phyloP scores from a whole-genome alignment of 2,113 vertebrate species.

The Syrmaticus mikado region DNA sequence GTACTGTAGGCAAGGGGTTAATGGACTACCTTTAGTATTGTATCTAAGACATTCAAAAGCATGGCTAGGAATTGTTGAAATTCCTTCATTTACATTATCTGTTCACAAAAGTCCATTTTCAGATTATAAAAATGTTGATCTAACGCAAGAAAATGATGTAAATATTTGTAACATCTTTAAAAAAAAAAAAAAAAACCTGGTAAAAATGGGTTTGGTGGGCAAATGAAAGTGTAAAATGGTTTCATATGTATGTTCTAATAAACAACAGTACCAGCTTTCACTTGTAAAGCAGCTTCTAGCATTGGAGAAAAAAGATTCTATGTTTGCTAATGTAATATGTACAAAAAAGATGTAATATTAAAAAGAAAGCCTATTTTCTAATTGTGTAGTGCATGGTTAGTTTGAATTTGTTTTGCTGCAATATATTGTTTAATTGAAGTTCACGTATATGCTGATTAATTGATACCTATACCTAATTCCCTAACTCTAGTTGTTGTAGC shows the following conservation, averaged over 20 bases:
- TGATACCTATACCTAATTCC: slow-evolving; percentile 74
- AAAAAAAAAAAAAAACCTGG: slow-evolving; percentile 35
- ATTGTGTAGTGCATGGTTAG: slow-evolving; percentile 82
- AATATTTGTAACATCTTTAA: slow-evolving; percentile 79
- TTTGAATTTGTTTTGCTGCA: slow-evolving; percentile 80
- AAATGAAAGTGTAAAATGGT: slow-evolving; percentile 81
- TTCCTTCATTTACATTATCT: slow-evolving; percentile 63
- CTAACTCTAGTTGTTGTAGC: slow-evolving; percentile 84
- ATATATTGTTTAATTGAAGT: slow-evolving; percentile 71
- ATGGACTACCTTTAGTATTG: slow-evolving; percentile 63
- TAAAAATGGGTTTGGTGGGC: slow-evolving; percentile 79
- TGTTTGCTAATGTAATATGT: slow-evolving; percentile 82
- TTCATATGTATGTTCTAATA: slow-evolving; percentile 90
- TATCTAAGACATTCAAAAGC: slow-evolving; percentile 57
- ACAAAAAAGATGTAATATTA: slow-evolving; percentile 86
- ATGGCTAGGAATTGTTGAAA: slow-evolving; percentile 55
- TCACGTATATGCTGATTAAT: slow-evolving; percentile 79
- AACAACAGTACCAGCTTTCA: slow-evolving; percentile 84
- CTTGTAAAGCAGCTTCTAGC: slow-evolving; percentile 83
- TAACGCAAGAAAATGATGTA: slow-evolving; percentile 81
- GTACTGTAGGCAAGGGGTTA: slow-evolving; percentile 28
- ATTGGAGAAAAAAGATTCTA: slow-evolving; percentile 76
- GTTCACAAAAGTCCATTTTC: slow-evolving; percentile 70
- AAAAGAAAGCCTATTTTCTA: slow-evolving; percentile 85
- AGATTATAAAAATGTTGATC: slow-evolving; percentile 77